Evolutionary conservation across 1,140 invertebrate genomes (phyloP).

Genomic region (Agrypnia vestita): DNA sequence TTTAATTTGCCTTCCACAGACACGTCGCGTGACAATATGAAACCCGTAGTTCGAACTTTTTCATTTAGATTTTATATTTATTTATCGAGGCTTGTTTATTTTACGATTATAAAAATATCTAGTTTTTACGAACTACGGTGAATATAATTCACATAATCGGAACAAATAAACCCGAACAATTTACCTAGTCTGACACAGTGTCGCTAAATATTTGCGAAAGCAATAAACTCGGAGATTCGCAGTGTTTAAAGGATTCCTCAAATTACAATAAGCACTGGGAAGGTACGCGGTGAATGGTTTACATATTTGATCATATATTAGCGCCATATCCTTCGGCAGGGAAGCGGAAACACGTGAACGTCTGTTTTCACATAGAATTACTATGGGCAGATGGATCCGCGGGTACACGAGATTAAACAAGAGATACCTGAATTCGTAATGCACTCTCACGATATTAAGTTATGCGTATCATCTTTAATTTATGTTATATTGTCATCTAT

Average conservation of each 20-base stretch:
- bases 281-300: not conserved
- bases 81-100: not conserved
- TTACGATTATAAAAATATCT: no score
- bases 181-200: not conserved
- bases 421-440: not conserved
- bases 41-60: no score
- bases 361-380: not conserved
- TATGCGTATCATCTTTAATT: not conserved
- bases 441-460: conserved; percentile 1
- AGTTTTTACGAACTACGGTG: not conserved
- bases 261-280: conserved; percentile 20
- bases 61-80: not conserved
- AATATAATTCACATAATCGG: not conserved
- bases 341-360: not conserved
- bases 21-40: no score
- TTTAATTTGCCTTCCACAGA: no score
- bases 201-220: not conserved
- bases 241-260: not conserved
- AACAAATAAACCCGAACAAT: not conserved
- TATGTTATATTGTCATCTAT: no score
- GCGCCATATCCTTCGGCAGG: not conserved
- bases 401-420: not conserved
- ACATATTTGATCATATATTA: conserved; percentile 32
- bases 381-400: not conserved
- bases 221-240: conserved; percentile 6